Evolutionary conservation across 2,113 vertebrate species (phyloP), one percentile per base, ranked within the genome.

Genomic region (Entelurus aequoreus): DNA sequence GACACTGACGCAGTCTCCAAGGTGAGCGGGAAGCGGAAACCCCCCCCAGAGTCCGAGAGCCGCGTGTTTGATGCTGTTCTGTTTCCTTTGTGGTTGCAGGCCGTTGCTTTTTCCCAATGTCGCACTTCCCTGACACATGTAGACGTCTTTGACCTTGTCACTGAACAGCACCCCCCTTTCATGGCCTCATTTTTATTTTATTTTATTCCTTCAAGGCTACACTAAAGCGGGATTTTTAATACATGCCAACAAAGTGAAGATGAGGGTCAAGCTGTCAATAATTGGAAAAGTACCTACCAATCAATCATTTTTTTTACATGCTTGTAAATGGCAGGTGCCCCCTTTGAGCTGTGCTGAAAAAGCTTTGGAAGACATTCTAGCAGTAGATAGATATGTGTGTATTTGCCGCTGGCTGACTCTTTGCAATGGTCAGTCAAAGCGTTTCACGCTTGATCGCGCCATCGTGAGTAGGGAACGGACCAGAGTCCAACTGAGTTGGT

Each of bases 1-100:
- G 84, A 88, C 83, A 79, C 80, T 76, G 82, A 82, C 78, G 71
- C 62, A 49, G 72, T 80, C 84, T 84, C 79, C 77, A 76, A 81
- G 78, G 80, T 82, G 82, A 87, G 77, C 69, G 35, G 72, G 75
- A 82, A 77, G 84, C 81, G 76, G 49, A 68, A 75, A 75, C n/a
- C 59, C 62, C 75, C 76, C 79, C 77, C 28, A 42, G 78, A 74
- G 80, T 68, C 68, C n/a, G 19, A 49, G 49, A 16, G 2, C 71
- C 51, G 60, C 55, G 72, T 78, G 81, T 85, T 76, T 64, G 51
- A 35, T 35, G 28, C 78, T 75, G 76, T 80, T 78, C 79, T 35
- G 76, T 72, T 84, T 86, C 79, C 74, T 83, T 52, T 82, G 83
- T n/a, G 76, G 82, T 88, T 48, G 67, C 77, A 79, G 75, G 66